Evolutionary conservation across 2,888 invertebrate species (phyloP), one percentile per base, ranked within the genome.

Genomic region (Cenopis cana): DNA sequence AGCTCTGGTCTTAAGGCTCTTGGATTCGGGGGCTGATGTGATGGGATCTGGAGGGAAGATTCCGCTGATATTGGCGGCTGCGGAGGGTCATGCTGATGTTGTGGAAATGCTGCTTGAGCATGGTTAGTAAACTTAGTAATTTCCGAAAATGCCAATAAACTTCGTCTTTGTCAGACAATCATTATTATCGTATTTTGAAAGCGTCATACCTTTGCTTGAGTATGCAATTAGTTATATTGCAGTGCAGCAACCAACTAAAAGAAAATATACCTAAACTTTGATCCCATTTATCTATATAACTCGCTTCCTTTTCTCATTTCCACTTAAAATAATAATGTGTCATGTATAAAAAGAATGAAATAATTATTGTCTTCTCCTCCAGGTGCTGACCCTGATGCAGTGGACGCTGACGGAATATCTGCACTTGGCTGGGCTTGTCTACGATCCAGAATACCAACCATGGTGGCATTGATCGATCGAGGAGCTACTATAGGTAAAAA

Each of bases 361-460:
- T 29, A 41, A 57, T 18, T 0, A 0, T 38, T 49, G 14, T 61
- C 9, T 24, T 61, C 55, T 59, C 8, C 70, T 74, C n/a, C 65
- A 96, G 96, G 96, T 64, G 97, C 98, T 0, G 94, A 95, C 66
- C 92, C 98, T 3, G 96, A 97, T 78, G 95, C 95, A 18, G 95
- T 95, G 66, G 99, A 99, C 86, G 95, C 95, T 49, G 98, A 99
- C 80, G 99, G 99, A 0, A 93, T 98, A 71, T 97, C 98, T 0
- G 96, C 99, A 0, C 93, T 99, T 0, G 96, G 97, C 69, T 99
- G 99, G 98, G 97, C 98, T 0, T 98, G 98, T 82, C 94, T 98
- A 3, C 95, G 98, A 60, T 98, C 98, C 0, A 96, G 97, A 79
- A 93, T 97, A 70, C 89, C 91, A 1, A 91, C 93, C 0, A 85